These are phyloP conservation scores for Phycodurus eques DNA, from an alignment of 2,113 vertebrate species.

Conservation along the genomic window DNA sequence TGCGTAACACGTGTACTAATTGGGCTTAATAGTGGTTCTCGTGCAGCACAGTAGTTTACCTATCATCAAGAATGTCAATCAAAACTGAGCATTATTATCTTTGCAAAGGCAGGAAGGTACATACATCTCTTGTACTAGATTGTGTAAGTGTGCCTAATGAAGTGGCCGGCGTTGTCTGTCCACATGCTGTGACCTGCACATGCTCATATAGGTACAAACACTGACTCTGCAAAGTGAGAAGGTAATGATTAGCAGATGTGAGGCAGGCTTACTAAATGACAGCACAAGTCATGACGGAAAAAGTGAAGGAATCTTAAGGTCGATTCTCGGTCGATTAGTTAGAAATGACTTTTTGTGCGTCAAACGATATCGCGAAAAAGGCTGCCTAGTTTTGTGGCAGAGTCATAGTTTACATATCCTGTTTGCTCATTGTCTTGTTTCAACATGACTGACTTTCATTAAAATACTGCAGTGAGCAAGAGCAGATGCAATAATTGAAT, in stretches of 20 bases:
- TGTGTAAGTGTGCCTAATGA: neutral
- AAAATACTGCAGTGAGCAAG: neutral
- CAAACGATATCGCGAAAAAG: neutral
- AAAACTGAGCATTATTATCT: neutral
- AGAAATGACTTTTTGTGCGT: neutral
- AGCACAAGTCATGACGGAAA: neutral
- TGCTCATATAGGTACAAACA: slow-evolving; percentile 1
- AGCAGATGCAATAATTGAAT: neutral
- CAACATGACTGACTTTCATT: neutral
- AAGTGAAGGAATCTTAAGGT: neutral
- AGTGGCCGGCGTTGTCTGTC: neutral
- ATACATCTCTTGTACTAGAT: neutral
- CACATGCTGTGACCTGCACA: neutral
- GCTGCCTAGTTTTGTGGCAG: neutral
- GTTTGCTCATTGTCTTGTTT: neutral
- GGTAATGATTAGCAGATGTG: slow-evolving; percentile 13
- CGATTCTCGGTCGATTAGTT: neutral
- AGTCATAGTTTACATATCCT: neutral
- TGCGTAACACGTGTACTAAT: neutral
- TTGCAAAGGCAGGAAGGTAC: neutral
- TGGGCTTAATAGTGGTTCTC: neutral
- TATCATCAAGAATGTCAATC: no score
- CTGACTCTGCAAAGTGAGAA: slow-evolving; percentile 10
- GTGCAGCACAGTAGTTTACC: neutral
- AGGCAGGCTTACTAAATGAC: slow-evolving; percentile 23